A percentile compares a stretch with the other conserved stretches of the same genome.
These are phyloP conservation scores for Monochamus alternatus DNA, from an alignment of 2,888 invertebrate genomes.

Conservation along the genomic window DNA sequence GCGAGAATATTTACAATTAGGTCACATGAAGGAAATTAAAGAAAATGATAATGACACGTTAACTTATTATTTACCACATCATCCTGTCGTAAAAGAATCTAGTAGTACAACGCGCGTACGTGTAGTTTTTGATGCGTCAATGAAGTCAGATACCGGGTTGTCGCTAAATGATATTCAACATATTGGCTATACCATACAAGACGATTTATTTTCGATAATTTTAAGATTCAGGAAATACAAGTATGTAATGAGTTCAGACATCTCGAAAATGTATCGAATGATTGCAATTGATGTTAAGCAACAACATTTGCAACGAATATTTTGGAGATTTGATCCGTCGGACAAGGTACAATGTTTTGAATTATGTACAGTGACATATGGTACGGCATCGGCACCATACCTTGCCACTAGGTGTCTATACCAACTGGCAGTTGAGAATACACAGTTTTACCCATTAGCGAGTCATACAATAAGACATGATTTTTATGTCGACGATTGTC, in stretches of 20 bases:
- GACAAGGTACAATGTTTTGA: slow-evolving; percentile 19
- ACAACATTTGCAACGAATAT: slow-evolving; percentile 21
- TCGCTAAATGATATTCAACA: slow-evolving; percentile 12
- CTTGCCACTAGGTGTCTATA: too few species aligned
- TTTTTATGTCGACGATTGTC: too few species aligned
- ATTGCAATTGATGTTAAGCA: slow-evolving; percentile 1
- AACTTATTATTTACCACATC: slow-evolving; percentile 42
- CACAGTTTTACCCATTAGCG: too few species aligned
- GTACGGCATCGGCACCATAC: too few species aligned
- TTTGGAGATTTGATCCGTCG: slow-evolving; percentile 24
- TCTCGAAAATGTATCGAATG: slow-evolving; percentile 37
- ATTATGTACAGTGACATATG: slow-evolving; percentile 43
- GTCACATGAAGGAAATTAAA: slow-evolving; percentile 10
- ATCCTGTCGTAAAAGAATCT: slow-evolving; percentile 41
- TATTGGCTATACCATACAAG: slow-evolving; percentile 3
- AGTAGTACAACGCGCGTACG: slow-evolving; percentile 43
- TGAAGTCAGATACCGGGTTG: slow-evolving; percentile 1
- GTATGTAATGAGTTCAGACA: slow-evolving; percentile 25
- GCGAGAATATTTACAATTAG: slow-evolving; percentile 37
- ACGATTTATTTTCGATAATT: neutral
- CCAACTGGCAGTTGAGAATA: too few species aligned
- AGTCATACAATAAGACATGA: too few species aligned
- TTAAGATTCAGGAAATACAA: slow-evolving; percentile 2
- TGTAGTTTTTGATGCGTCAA: slow-evolving; percentile 41
- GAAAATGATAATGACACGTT: neutral